Conservation (phyloP, 2,113 vertebrate genomes). For the Nycticryphes semicollaris region DNA sequence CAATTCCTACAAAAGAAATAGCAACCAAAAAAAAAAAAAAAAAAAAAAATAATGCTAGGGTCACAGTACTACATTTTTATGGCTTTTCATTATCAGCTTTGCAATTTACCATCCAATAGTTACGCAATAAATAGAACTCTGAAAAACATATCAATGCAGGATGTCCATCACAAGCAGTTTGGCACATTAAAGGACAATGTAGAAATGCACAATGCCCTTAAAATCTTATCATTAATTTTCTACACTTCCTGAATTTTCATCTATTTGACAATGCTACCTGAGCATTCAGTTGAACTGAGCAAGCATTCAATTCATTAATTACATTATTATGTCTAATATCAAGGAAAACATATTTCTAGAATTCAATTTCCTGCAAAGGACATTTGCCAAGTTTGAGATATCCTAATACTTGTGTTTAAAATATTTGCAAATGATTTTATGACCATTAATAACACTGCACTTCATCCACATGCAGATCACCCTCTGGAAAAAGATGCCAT, state of each 20-base stretch:
- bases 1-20: not conserved
- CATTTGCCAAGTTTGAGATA: not conserved
- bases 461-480: constrained; percentile 15
- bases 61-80: not conserved
- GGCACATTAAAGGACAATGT: not conserved
- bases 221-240: not conserved
- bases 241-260: not conserved
- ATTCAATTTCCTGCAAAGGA: not conserved
- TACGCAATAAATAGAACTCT: not conserved
- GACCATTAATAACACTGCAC: constrained; percentile 21
- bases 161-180: not conserved
- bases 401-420: constrained; percentile 33
- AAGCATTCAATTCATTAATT: not conserved
- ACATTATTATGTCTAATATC: not conserved
- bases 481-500: constrained; percentile 9
- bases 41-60: not conserved
- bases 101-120: not conserved
- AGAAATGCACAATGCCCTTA: not conserved
- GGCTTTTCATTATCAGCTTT: not conserved
- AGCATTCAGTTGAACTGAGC: not conserved
- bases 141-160: not conserved
- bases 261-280: not conserved
- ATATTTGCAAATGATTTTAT: constrained; percentile 25
- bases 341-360: constrained; percentile 1
- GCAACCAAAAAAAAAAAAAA: not conserved